Evolutionary conservation across 2,797 vertebrate species (phyloP).

Genomic region (Enteromius fasciolatus): DNA sequence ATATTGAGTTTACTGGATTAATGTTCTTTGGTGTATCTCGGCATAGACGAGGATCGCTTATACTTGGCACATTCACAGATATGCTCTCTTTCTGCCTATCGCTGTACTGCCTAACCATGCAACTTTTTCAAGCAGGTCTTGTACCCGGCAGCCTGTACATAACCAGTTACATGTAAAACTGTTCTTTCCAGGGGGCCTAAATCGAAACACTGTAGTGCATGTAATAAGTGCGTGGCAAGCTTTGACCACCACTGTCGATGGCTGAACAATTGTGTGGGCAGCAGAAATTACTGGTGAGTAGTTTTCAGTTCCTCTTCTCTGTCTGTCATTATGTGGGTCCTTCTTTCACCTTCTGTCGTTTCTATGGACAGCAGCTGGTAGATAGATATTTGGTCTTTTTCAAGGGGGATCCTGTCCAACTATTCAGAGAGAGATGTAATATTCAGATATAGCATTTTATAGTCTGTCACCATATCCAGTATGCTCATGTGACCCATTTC

Average conservation of each 20-base stretch:
- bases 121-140: background rate
- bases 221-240: constrained; percentile 95
- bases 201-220: constrained; percentile 95
- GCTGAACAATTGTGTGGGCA: constrained; percentile 98
- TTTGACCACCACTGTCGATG: constrained; percentile 98
- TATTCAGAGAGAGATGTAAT: background rate
- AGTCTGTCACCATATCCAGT: background rate
- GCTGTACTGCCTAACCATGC: background rate
- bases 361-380: background rate
- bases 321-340: background rate
- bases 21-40: background rate
- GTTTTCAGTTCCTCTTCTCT: background rate
- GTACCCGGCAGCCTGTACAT: background rate
- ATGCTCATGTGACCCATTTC: background rate
- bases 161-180: constrained; percentile 8
- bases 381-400: background rate
- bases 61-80: background rate
- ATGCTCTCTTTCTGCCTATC: background rate
- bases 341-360: background rate
- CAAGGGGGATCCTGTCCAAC: background rate
- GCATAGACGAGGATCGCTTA: background rate
- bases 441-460: background rate
- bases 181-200: constrained; percentile 83
- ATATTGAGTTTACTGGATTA: too few relatives aligned
- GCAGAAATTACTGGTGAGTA: constrained; percentile 94